Evolutionary conservation across 2,113 vertebrate species (phyloP).

Genomic region (Salvelinus fontinalis): DNA sequence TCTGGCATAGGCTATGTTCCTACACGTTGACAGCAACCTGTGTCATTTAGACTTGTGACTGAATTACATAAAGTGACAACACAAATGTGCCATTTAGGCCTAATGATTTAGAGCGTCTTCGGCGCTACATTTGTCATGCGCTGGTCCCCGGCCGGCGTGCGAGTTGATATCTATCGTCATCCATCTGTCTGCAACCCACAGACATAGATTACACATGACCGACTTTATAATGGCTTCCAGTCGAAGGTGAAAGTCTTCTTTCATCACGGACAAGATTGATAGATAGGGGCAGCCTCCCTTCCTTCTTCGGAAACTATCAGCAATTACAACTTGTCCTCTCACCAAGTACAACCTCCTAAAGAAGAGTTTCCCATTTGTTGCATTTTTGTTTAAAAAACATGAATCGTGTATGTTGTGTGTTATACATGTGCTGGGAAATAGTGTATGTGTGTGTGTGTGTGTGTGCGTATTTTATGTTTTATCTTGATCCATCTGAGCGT

Average conservation of each 20-base stretch:
- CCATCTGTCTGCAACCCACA: not conserved
- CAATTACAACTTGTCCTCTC: not conserved
- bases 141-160: not conserved
- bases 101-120: not conserved
- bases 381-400: too few species aligned
- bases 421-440: too few species aligned
- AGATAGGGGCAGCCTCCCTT: not conserved
- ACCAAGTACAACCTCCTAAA: too few species aligned
- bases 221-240: not conserved
- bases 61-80: not conserved
- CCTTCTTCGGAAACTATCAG: not conserved
- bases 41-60: too few species aligned
- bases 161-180: not conserved
- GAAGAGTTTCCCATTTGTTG: too few species aligned
- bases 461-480: too few species aligned
- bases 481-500: too few species aligned
- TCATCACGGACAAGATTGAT: not conserved
- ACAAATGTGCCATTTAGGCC: not conserved
- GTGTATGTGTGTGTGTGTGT: too few species aligned
- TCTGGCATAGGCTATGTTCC: too few species aligned
- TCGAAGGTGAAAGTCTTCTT: not conserved
- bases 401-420: too few species aligned
- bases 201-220: not conserved
- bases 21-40: too few species aligned
- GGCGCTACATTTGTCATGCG: not conserved